Conservation (phyloP, 2,888 invertebrate genomes). For the Ochropleura leucogaster region DNA sequence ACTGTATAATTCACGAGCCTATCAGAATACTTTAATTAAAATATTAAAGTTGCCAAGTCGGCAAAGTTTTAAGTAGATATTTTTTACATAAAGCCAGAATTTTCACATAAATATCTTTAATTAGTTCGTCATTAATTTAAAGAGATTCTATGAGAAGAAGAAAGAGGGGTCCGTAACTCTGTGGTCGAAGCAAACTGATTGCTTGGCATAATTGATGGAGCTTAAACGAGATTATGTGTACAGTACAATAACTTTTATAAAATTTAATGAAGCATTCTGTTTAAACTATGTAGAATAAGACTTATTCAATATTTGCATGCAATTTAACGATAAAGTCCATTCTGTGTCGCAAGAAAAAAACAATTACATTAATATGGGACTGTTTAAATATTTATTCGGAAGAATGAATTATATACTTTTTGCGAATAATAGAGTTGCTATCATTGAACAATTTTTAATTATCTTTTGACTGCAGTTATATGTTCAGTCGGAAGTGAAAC, state of each 20-base stretch:
- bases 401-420: background rate
- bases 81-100: slow-evolving; percentile 54
- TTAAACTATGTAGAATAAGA: slow-evolving; percentile 19
- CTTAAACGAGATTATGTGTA: slow-evolving; percentile 56
- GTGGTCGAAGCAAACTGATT: slow-evolving; percentile 58
- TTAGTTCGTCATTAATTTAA: slow-evolving; percentile 62
- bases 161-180: slow-evolving; percentile 23
- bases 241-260: slow-evolving; percentile 56
- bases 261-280: slow-evolving; percentile 48
- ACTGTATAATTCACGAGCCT: slow-evolving; percentile 69
- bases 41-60: slow-evolving; percentile 60
- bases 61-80: slow-evolving; percentile 54
- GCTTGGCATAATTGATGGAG: slow-evolving; percentile 65
- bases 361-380: slow-evolving; percentile 3
- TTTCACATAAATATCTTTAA: slow-evolving; percentile 65
- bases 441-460: slow-evolving; percentile 18
- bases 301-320: slow-evolving; percentile 35
- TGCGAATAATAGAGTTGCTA: slow-evolving; percentile 2
- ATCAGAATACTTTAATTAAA: slow-evolving; percentile 75
- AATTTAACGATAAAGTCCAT: slow-evolving; percentile 37
- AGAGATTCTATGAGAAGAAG: slow-evolving; percentile 43
- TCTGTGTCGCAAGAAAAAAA: background rate
- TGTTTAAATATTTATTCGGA: background rate
- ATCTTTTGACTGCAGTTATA: slow-evolving; percentile 26
- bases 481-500: slow-evolving; percentile 17